Percentiles rank a stretch among this genome's conserved stretches.
These are phyloP conservation scores for Heteromormyrus szaboi DNA, from an alignment of 2,797 vertebrate genomes.

Conservation along the genomic window DNA sequence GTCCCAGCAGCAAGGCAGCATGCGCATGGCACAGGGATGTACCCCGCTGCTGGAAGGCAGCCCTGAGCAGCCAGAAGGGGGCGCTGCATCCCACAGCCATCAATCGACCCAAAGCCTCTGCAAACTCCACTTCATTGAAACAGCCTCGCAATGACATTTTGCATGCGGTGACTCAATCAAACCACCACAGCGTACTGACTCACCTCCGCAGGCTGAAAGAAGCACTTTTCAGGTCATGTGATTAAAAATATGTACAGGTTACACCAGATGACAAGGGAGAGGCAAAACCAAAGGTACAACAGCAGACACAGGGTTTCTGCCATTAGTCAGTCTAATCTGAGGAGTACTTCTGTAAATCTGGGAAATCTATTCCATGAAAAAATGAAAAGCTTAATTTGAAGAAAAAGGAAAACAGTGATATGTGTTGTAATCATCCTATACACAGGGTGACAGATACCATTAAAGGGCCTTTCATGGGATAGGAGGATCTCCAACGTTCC, in stretches of 20 bases:
- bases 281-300: not conserved
- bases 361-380: not conserved
- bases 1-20: not conserved
- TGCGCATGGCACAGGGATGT: not conserved
- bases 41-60: not conserved
- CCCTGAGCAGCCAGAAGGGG: not conserved
- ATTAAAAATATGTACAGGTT: not conserved
- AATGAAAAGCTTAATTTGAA: not conserved
- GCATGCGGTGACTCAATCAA: not conserved
- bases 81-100: not conserved
- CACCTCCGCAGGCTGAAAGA: not conserved
- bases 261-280: not conserved
- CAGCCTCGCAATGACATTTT: not conserved
- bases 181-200: not conserved
- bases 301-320: not conserved
- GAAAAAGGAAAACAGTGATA: not conserved
- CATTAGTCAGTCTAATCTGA: not conserved
- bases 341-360: not conserved
- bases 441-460: not conserved
- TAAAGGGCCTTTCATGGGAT: not conserved
- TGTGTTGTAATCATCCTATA: too few species aligned
- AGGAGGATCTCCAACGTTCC: not conserved
- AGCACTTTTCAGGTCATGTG: not conserved
- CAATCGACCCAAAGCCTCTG: not conserved
- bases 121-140: not conserved